Evolutionary conservation across 1,140 invertebrate species (phyloP).

Genomic region (Scaptomyza pallida): DNA sequence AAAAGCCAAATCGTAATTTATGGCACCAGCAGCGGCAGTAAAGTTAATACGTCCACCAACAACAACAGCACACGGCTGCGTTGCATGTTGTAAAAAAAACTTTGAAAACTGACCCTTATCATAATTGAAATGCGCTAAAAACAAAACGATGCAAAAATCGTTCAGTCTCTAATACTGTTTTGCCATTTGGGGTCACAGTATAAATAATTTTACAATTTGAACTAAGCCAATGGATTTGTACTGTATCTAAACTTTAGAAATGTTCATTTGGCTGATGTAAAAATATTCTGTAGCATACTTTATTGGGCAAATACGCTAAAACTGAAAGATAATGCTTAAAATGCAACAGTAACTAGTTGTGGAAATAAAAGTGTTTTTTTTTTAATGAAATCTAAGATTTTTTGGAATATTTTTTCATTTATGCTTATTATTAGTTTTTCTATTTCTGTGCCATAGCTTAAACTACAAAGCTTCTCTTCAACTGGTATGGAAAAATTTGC

Average conservation of each 20-base stretch:
- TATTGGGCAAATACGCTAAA: not conserved
- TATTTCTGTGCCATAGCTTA: not conserved
- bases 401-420: too few species aligned
- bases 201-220: constrained; percentile 33
- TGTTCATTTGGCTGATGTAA: constrained; percentile 17
- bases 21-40: constrained; percentile 55
- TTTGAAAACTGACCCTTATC: constrained; percentile 65
- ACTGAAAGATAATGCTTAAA: too few species aligned
- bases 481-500: not conserved
- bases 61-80: constrained; percentile 4
- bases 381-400: too few species aligned
- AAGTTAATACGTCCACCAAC: constrained; percentile 63
- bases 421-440: too few species aligned
- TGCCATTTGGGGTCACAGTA: constrained; percentile 55
- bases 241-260: constrained; percentile 25
- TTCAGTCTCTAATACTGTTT: constrained; percentile 2
- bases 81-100: constrained; percentile 44
- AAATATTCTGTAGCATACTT: constrained; percentile 26
- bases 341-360: too few species aligned
- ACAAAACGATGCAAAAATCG: constrained; percentile 59
- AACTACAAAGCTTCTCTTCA: not conserved
- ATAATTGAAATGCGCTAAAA: constrained; percentile 75
- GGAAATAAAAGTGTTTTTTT: too few species aligned
- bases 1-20: constrained; percentile 59
- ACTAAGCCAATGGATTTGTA: constrained; percentile 25